A percentile compares a stretch with the other conserved stretches of the same genome.
These are phyloP conservation scores for Scarus forsteni DNA, from an alignment of 2,797 vertebrate genomes.

Conservation along the genomic window DNA sequence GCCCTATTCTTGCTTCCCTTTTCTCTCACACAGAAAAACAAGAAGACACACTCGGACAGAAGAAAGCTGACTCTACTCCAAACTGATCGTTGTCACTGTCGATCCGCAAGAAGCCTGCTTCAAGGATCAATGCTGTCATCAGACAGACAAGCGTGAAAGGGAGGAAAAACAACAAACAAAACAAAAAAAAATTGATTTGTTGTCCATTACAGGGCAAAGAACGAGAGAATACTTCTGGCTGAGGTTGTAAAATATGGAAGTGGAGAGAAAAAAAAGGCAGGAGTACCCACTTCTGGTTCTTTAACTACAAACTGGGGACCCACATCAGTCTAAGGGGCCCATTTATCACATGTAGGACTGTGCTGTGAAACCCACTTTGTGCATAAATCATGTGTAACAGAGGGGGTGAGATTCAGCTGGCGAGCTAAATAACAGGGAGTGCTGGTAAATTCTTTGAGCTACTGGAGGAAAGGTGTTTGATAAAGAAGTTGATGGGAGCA, in stretches of 20 bases:
- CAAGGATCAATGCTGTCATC: slow-evolving; percentile 44
- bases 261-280: not conserved
- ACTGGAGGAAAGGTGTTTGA: not conserved
- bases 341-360: not conserved
- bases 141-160: slow-evolving; percentile 26
- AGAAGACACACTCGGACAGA: not conserved
- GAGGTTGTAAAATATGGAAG: slow-evolving; percentile 16
- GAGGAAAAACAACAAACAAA: slow-evolving; percentile 18
- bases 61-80: slow-evolving; percentile 17
- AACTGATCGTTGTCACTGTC: slow-evolving; percentile 16
- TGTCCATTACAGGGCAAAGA: slow-evolving; percentile 5
- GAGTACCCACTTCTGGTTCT: slow-evolving; percentile 17
- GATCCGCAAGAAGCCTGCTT: slow-evolving; percentile 7
- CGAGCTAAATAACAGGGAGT: not conserved
- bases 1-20: not conserved
- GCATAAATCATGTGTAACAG: slow-evolving; percentile 15
- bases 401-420: not conserved
- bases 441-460: not conserved
- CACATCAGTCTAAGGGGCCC: not conserved
- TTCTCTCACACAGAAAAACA: not conserved
- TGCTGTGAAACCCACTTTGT: slow-evolving; percentile 1
- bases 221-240: slow-evolving; percentile 3
- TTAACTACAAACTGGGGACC: not conserved
- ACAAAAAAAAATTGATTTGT: slow-evolving; percentile 40
- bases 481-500: slow-evolving; percentile 14